Conservation (phyloP, 2,888 invertebrate species). For the Harpalus rufipes region DNA sequence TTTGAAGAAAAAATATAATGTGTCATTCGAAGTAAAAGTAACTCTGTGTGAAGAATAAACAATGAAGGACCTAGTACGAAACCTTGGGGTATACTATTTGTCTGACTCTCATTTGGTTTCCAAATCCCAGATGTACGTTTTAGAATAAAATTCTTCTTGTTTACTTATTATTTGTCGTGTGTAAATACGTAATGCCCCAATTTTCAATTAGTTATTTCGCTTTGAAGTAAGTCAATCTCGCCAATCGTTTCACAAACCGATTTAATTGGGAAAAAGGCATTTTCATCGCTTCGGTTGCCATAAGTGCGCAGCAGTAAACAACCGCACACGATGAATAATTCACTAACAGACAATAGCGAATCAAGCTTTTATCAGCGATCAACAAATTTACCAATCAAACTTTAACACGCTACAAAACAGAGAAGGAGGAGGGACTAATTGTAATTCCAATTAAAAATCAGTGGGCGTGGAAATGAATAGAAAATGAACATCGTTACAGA, state of each 20-base stretch:
- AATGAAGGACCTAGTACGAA: no score
- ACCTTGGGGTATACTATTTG: no score
- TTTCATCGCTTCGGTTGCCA: not conserved
- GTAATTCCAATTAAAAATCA: not conserved
- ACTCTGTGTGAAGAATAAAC: no score
- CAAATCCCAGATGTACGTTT: no score
- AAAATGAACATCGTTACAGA: not conserved
- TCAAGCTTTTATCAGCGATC: not conserved
- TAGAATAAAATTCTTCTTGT: no score
- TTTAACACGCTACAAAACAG: no score
- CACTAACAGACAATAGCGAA: slow-evolving; percentile 1
- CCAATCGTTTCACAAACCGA: not conserved
- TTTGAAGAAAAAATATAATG: no score
- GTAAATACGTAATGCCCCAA: no score
- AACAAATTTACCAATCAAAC: not conserved
- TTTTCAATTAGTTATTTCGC: not conserved
- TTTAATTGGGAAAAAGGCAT: not conserved
- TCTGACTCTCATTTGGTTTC: no score
- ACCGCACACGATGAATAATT: not conserved
- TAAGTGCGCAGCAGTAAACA: not conserved
- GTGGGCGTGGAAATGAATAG: no score
- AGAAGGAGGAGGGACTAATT: not conserved
- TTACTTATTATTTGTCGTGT: no score
- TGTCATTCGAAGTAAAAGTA: no score
- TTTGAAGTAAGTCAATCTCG: not conserved